phyloP scores from a whole-genome alignment of 2,797 vertebrate species.

The Sebastes umbrosus region DNA sequence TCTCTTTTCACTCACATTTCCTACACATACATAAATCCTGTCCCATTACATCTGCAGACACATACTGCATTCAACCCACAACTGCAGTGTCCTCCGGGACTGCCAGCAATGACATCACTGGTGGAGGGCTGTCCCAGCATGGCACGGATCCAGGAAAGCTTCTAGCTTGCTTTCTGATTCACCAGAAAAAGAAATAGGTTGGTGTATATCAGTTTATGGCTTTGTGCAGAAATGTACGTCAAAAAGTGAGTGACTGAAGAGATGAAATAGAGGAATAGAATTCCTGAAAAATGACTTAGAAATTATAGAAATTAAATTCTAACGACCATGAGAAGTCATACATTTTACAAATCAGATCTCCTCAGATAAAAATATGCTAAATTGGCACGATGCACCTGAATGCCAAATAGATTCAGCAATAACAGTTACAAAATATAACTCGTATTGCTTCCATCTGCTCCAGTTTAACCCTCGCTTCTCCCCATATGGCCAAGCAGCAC shows the following conservation, averaged over 20 bases:
- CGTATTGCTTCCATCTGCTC: neutral
- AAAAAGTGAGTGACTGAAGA: neutral
- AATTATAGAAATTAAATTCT: neutral
- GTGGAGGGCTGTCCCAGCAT: constrained; percentile 34
- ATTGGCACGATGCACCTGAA: neutral
- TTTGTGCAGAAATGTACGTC: neutral
- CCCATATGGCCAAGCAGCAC: neutral
- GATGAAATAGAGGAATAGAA: neutral
- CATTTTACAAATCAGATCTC: neutral
- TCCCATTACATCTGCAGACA: neutral
- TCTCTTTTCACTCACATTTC: neutral
- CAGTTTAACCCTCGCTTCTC: constrained; percentile 34
- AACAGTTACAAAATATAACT: neutral
- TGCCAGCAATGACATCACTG: constrained; percentile 33
- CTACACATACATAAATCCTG: neutral
- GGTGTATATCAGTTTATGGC: neutral
- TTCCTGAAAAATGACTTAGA: neutral
- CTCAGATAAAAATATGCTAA: neutral
- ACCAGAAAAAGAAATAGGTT: neutral
- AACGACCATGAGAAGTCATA: neutral
- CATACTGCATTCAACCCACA: constrained; percentile 25
- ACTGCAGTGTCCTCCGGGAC: constrained; percentile 54
- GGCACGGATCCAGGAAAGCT: constrained; percentile 34
- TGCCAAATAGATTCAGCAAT: neutral
- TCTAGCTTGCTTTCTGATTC: constrained; percentile 6